These are phyloP conservation scores for Melanargia galathea DNA, from an alignment of 2,888 invertebrate genomes.

Conservation along the genomic window DNA sequence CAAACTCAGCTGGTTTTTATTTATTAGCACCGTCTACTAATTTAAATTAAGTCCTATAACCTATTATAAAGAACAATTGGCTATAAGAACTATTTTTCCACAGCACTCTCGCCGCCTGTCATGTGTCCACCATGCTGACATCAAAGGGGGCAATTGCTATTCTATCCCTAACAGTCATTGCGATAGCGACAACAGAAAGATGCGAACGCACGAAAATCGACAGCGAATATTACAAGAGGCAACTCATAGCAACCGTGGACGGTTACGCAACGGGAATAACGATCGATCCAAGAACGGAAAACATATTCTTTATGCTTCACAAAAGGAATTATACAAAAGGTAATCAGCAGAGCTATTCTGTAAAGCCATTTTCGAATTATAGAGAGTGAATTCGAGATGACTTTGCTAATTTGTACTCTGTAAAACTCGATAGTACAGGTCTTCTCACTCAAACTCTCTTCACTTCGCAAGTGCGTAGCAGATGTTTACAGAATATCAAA, in stretches of 20 bases:
- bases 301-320: conserved; percentile 71
- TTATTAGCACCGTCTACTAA: too few species aligned
- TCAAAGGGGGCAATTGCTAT: conserved; percentile 45
- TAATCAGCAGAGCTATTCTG: conserved; percentile 32
- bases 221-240: conserved; percentile 66
- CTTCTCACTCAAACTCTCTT: too few species aligned
- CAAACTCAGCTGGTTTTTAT: too few species aligned
- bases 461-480: too few species aligned
- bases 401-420: too few species aligned
- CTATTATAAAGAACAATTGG: too few species aligned
- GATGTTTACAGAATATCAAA: too few species aligned
- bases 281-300: conserved; percentile 65
- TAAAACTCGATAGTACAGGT: too few species aligned
- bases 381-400: too few species aligned
- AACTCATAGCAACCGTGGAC: conserved; percentile 69
- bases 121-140: conserved; percentile 54
- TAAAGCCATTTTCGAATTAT: background rate
- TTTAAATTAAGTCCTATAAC: too few species aligned
- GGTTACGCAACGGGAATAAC: conserved; percentile 72
- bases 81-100: background rate
- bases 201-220: conserved; percentile 72
- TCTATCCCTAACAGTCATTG: conserved; percentile 44
- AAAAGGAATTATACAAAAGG: conserved; percentile 75
- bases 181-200: conserved; percentile 51
- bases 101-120: conserved; percentile 43